Base-by-base conservation (phyloP, 2,113 vertebrate species). In the Tichodroma muraria region DNA sequence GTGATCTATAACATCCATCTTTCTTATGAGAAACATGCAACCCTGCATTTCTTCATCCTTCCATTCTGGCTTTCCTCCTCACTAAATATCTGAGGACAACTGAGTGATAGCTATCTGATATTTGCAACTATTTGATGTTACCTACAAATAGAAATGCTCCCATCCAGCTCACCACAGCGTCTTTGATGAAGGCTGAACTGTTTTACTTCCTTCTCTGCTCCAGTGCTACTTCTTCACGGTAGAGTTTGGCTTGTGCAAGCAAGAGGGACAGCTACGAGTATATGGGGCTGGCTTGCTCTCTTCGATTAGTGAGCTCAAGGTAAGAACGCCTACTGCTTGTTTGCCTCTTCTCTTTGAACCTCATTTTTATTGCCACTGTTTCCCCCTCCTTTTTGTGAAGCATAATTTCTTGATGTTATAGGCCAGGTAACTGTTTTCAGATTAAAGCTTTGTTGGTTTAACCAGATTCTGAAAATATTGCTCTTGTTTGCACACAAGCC, bases 181-280 rank as follows among this genome's bases (percentile, higher is more conserved):
- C 59, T 80, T 37, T 90, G 56, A 42, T 69, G 64, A 61, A 82
- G 38, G 30, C 49, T 84, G 63, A 61, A 25, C 80, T 83, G 8
- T 81, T 87, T 89, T 24, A 27, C 15, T 49, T n/a, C 22, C 14
- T 86, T 70, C 77, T 95, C 54, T 96, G 68, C 97, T 96, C 25
- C 97, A 99, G 99, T 99, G 99, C 95, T 99, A 99, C 91, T 99
- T 99, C 97, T 99, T 99, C 89, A 99, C 99, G 1, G 99, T 99
- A 97, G 99, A 99, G 97, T 99, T 99, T 95, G 99, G 99, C 64
- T 97, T 99, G 93, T 99, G 99, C 97, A 99, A 99, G 95, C 99
- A 99, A 95, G 99, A 99, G 61, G 99, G 99, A 27, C 98, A 98
- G 85, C 96, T 99, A 52, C 97, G 98, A 96, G 99, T 98, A 40